A percentile compares a stretch with the other conserved stretches of the same genome.
Conservation (phyloP, 2,113 vertebrate species). For the Hiodon alosoides region DNA sequence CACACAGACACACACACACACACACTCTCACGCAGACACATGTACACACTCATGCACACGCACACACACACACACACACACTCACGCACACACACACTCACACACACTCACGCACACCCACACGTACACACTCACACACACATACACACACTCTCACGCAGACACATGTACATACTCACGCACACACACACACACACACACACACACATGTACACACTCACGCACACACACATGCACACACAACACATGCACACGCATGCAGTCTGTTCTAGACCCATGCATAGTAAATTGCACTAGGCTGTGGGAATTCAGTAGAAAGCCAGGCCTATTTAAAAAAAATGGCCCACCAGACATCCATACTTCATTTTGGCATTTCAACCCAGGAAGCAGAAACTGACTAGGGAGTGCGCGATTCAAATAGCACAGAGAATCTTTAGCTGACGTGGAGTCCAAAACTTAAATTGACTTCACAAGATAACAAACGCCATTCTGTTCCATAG, state of each 20-base stretch:
- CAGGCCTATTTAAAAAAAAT: constrained; percentile 33
- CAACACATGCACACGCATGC: background rate
- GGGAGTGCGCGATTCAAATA: constrained; percentile 1
- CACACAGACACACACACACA: too few relatives aligned
- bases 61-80: too few relatives aligned
- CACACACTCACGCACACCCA: too few relatives aligned
- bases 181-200: background rate
- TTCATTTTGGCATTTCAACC: constrained; percentile 39
- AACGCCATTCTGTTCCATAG: constrained; percentile 18
- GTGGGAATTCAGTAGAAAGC: constrained; percentile 32
- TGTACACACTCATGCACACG: too few relatives aligned
- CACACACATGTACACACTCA: background rate
- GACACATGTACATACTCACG: too few relatives aligned
- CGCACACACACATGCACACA: background rate
- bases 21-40: too few relatives aligned
- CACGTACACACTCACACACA: too few relatives aligned
- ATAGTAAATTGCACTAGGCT: constrained; percentile 29
- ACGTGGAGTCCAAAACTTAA: constrained; percentile 13
- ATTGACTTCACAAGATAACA: constrained; percentile 23
- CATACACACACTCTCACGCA: too few relatives aligned
- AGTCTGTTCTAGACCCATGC: constrained; percentile 1
- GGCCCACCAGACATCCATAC: constrained; percentile 28
- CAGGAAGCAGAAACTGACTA: constrained; percentile 26
- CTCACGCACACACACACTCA: too few relatives aligned
- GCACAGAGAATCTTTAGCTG: too few relatives aligned